Evolutionary conservation across 2,888 invertebrate species (phyloP).

Genomic region (Iselma pallidipennis): DNA sequence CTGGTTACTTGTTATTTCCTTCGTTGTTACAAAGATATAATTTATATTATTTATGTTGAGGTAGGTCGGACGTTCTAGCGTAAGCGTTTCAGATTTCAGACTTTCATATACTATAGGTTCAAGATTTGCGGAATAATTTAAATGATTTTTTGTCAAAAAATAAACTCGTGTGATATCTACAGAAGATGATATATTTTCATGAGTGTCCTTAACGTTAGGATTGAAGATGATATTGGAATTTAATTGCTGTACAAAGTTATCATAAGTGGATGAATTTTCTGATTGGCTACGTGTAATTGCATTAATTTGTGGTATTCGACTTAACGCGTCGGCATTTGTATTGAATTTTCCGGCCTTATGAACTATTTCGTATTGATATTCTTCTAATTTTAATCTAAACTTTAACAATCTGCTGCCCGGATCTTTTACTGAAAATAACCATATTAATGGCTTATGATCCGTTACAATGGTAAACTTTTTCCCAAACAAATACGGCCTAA

Average conservation of each 20-base stretch:
- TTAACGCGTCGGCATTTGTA: conserved; percentile 33
- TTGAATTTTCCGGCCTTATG: conserved; percentile 38
- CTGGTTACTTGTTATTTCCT: neutral
- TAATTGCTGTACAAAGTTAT: neutral
- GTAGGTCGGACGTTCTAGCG: no score
- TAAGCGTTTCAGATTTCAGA: no score
- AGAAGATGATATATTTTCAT: neutral
- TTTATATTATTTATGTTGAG: no score
- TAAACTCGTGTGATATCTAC: neutral
- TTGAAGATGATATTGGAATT: neutral
- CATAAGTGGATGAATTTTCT: neutral
- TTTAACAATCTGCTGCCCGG: conserved; percentile 35
- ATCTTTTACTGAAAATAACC: conserved; percentile 36
- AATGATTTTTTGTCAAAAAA: no score
- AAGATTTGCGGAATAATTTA: no score
- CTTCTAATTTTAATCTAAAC: conserved; percentile 40
- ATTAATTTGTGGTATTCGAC: conserved; percentile 16
- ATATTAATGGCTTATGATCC: conserved; percentile 37
- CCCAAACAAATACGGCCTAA: conserved; percentile 43
- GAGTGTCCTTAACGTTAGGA: neutral
- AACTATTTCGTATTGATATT: conserved; percentile 37
- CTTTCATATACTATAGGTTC: no score
- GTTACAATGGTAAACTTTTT: conserved; percentile 38
- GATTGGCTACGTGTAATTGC: neutral
- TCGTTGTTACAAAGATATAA: neutral